phyloP scores from a whole-genome alignment of 2,888 invertebrate genomes.

The Hypena proboscidalis region DNA sequence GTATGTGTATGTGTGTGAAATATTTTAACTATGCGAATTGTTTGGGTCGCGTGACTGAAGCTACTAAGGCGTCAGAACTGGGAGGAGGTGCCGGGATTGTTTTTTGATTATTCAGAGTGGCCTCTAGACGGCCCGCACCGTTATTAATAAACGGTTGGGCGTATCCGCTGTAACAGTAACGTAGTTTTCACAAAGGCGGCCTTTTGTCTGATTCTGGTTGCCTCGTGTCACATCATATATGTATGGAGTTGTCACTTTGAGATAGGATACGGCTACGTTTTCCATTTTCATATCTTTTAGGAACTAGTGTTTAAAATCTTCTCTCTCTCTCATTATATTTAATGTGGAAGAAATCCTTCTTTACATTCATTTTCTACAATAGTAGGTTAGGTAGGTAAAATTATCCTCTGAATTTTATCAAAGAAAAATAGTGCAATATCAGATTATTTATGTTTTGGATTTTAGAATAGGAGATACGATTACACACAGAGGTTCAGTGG shows the following conservation, averaged over 20 bases:
- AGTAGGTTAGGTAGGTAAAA: no score
- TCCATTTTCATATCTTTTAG: no score
- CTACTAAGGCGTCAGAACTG: constrained; percentile 16
- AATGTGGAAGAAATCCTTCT: no score
- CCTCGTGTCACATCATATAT: background rate
- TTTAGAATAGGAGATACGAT: no score
- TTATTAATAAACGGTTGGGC: constrained; percentile 53
- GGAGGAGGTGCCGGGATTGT: constrained; percentile 43
- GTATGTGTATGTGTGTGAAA: constrained; percentile 26
- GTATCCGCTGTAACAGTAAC: constrained; percentile 26
- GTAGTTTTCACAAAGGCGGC: constrained; percentile 21
- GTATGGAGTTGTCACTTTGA: background rate
- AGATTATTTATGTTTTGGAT: no score
- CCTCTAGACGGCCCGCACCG: constrained; percentile 49
- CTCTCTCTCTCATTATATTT: no score
- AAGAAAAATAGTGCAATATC: no score
- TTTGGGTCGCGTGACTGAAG: constrained; percentile 33
- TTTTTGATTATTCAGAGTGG: constrained; percentile 49
- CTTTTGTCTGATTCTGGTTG: background rate
- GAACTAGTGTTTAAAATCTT: no score
- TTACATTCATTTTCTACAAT: no score
- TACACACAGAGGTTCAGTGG: no score
- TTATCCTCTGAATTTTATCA: no score
- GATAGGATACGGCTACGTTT: background rate
- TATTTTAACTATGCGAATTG: constrained; percentile 47